These are phyloP conservation scores for Mechanitis mazaeus DNA, from an alignment of 2,888 invertebrate species.

Conservation along the genomic window DNA sequence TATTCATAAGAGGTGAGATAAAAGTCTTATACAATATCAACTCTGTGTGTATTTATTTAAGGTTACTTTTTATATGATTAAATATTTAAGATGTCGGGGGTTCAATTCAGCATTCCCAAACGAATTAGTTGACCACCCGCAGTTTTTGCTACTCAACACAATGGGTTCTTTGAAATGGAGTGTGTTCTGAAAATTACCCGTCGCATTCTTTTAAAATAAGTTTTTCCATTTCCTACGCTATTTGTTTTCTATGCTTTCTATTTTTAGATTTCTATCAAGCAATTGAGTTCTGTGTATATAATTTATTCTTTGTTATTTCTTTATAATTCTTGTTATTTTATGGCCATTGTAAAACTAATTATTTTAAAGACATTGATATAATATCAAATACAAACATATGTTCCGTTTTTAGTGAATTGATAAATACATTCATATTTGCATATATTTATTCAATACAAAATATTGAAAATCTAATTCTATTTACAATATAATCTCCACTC, in stretches of 20 bases:
- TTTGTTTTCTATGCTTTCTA: slow-evolving; percentile 10
- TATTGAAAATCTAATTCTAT: slow-evolving; percentile 42
- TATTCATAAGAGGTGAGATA: not conserved
- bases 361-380: no score
- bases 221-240: slow-evolving; percentile 28
- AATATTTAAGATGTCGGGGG: slow-evolving; percentile 29
- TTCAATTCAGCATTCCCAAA: slow-evolving; percentile 51
- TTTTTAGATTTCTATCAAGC: not conserved
- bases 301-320: not conserved
- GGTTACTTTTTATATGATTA: slow-evolving; percentile 27
- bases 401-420: not conserved
- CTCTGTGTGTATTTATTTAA: not conserved
- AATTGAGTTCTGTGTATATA: not conserved
- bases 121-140: slow-evolving; percentile 68
- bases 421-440: not conserved
- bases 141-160: slow-evolving; percentile 69
- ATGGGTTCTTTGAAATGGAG: slow-evolving; percentile 51
- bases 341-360: no score
- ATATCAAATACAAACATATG: no score
- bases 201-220: slow-evolving; percentile 34
- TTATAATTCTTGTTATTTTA: no score
- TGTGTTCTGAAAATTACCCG: slow-evolving; percentile 51
- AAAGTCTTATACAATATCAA: slow-evolving; percentile 10
- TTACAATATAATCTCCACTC: slow-evolving; percentile 44
- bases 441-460: slow-evolving; percentile 25